These are phyloP conservation scores for Emydoidea blandingii DNA, from an alignment of 2,797 vertebrate genomes.

Conservation along the genomic window DNA sequence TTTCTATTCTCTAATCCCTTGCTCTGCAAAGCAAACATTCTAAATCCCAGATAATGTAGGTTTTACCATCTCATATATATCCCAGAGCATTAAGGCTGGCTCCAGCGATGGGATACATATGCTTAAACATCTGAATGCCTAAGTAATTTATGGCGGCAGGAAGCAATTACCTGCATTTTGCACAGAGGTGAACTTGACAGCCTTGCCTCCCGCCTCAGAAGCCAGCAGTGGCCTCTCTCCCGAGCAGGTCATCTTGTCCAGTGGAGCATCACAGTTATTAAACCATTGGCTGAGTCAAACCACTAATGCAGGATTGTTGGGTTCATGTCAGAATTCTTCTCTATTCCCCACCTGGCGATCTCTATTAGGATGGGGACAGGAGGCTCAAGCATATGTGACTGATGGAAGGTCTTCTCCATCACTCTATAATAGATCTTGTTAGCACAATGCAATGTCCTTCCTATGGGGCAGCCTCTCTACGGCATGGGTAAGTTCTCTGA, in stretches of 20 bases:
- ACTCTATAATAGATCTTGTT: background rate
- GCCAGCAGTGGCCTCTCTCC: background rate
- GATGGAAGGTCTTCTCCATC: background rate
- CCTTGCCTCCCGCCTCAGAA: background rate
- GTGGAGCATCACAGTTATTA: background rate
- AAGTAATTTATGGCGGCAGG: background rate
- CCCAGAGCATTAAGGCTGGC: constrained; percentile 86
- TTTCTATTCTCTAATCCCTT: constrained; percentile 86
- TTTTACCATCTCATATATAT: constrained; percentile 85
- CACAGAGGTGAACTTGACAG: background rate
- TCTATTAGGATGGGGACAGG: background rate
- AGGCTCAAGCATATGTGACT: background rate
- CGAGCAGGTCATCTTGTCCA: background rate
- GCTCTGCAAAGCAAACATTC: constrained; percentile 81
- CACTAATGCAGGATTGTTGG: background rate
- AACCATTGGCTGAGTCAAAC: background rate
- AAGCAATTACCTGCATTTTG: constrained; percentile 22
- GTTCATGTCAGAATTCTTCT: background rate
- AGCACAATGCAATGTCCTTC: background rate
- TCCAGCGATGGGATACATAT: constrained; percentile 82
- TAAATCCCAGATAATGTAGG: constrained; percentile 91
- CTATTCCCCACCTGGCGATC: background rate
- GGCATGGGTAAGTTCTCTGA: background rate
- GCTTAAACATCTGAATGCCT: constrained; percentile 65
- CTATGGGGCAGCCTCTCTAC: background rate